Percentiles rank a stretch among this genome's conserved stretches.
These are phyloP conservation scores for Phodopus roborovskii DNA, from an alignment of 2,113 vertebrate species.

Conservation along the genomic window DNA sequence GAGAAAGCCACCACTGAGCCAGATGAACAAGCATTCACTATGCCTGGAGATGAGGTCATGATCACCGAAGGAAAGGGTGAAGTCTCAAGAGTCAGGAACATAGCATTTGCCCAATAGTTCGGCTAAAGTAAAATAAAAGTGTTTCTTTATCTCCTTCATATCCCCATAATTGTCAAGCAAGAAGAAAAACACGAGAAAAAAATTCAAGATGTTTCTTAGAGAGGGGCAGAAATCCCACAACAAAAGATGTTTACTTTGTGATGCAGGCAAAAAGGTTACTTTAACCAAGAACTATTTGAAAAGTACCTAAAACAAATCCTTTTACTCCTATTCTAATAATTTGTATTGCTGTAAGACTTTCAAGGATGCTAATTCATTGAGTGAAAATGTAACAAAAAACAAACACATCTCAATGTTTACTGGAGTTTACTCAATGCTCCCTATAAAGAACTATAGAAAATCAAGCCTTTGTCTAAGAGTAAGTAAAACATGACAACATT, in stretches of 20 bases:
- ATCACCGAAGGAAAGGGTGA: not conserved
- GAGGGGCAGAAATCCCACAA: not conserved
- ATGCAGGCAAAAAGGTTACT: not conserved
- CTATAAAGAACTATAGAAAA: not conserved
- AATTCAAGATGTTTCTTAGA: not conserved
- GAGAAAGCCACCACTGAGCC: not conserved
- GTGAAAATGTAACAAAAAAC: not conserved
- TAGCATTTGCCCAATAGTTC: not conserved
- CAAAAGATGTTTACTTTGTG: not conserved
- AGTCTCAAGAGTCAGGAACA: not conserved
- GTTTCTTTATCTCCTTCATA: fast-evolving
- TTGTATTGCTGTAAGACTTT: not conserved
- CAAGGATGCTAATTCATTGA: conserved; percentile 3
- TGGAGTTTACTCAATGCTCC: not conserved
- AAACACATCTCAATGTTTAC: not conserved
- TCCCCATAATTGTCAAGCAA: not conserved
- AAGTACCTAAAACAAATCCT: not conserved
- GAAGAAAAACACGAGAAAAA: not conserved
- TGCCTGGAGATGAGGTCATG: not conserved
- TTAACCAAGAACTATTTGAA: not conserved
- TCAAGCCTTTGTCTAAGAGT: not conserved
- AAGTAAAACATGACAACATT: not conserved
- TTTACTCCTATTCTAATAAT: not conserved
- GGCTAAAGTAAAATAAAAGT: not conserved
- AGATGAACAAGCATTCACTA: not conserved